phyloP scores from a whole-genome alignment of 2,797 vertebrate species.

The Neoniphon sammara region DNA sequence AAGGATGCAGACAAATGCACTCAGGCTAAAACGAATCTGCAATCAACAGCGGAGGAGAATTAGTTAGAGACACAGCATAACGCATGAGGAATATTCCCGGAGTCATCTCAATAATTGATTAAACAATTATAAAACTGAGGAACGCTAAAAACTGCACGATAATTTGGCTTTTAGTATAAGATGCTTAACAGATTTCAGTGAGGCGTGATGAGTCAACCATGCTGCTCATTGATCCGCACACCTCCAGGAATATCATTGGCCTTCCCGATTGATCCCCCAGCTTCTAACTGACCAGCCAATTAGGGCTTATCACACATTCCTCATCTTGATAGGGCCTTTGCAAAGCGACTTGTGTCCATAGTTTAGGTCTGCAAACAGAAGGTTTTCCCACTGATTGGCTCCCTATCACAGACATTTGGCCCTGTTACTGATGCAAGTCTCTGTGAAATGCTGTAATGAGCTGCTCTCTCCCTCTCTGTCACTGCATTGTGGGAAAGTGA shows the following conservation, averaged over 20 bases:
- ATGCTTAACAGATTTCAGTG: slow-evolving; percentile 20
- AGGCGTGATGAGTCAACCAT: not conserved
- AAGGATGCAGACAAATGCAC: slow-evolving; percentile 35
- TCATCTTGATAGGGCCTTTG: not conserved
- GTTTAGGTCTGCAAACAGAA: not conserved
- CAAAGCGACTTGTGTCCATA: not conserved
- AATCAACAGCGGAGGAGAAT: slow-evolving; percentile 35
- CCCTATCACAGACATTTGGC: not conserved
- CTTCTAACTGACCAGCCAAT: slow-evolving; percentile 35
- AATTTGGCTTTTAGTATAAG: slow-evolving; percentile 35
- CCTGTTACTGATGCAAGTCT: slow-evolving; percentile 1
- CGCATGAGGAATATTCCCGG: slow-evolving; percentile 30
- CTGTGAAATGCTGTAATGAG: not conserved
- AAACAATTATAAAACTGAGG: slow-evolving; percentile 34
- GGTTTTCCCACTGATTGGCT: not conserved
- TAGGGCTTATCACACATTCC: slow-evolving; percentile 32
- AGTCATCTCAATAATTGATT: slow-evolving; percentile 33
- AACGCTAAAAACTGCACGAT: slow-evolving; percentile 12
- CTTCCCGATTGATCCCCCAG: slow-evolving; percentile 32
- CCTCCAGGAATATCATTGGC: slow-evolving; percentile 30
- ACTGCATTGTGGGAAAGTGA: not conserved
- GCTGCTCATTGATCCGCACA: slow-evolving; percentile 46
- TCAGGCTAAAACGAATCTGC: slow-evolving; percentile 27
- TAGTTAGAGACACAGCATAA: slow-evolving; percentile 29
- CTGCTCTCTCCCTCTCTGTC: not conserved